phyloP scores from a whole-genome alignment of 1,140 invertebrate species.

The Leptopilina clavipes region DNA sequence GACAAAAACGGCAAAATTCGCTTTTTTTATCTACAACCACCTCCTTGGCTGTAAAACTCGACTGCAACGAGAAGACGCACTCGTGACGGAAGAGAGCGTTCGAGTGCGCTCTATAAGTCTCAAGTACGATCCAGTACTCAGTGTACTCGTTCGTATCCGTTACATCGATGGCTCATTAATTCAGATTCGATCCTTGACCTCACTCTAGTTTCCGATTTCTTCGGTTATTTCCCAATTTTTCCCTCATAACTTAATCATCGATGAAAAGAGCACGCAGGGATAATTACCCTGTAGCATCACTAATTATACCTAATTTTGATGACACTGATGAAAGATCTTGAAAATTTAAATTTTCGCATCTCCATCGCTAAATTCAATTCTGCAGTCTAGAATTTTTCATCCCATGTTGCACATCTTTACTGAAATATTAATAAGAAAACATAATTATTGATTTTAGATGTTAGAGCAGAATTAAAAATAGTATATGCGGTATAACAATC shows the following conservation, averaged over 20 bases:
- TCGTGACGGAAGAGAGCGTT: slow-evolving; percentile 4
- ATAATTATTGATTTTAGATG: too few relatives aligned
- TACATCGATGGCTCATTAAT: slow-evolving; percentile 26
- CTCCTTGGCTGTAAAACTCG: slow-evolving; percentile 9
- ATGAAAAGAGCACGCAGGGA: neutral
- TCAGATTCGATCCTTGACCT: slow-evolving; percentile 25
- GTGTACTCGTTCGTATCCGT: slow-evolving; percentile 23
- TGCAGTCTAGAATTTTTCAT: too few relatives aligned
- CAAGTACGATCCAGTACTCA: slow-evolving; percentile 23
- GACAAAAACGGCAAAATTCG: neutral
- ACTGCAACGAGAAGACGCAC: slow-evolving; percentile 18
- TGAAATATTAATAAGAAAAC: too few relatives aligned
- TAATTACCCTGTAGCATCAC: neutral
- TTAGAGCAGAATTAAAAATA: too few relatives aligned
- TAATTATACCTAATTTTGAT: neutral
- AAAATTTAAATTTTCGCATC: too few relatives aligned
- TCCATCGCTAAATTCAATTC: too few relatives aligned
- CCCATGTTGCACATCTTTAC: too few relatives aligned
- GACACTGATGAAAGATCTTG: too few relatives aligned
- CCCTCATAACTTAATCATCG: neutral
- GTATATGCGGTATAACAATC: too few relatives aligned
- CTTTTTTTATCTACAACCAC: slow-evolving; percentile 6
- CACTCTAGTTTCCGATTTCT: slow-evolving; percentile 37
- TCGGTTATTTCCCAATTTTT: neutral
- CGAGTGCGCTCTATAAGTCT: slow-evolving; percentile 16